Conservation (phyloP, 1,140 invertebrate species). For the Homalodisca vitripennis region DNA sequence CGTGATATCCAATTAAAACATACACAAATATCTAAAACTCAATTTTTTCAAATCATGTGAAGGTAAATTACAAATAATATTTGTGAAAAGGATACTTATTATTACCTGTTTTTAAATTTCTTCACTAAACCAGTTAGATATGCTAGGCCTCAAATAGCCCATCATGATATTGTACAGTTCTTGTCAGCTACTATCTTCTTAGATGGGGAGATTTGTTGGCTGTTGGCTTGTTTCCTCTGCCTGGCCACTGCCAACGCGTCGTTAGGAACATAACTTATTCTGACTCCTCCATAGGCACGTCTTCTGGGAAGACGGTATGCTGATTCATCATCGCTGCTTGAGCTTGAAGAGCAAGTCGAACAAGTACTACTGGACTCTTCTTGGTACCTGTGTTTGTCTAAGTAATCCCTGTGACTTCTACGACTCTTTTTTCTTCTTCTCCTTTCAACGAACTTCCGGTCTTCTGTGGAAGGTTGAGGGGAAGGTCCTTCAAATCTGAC, state of each 20-base stretch:
- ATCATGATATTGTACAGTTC: conserved; percentile 71
- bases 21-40: no score
- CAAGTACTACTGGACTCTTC: conserved; percentile 75
- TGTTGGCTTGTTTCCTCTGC: conserved; percentile 17
- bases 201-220: conserved; percentile 26
- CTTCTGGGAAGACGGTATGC: conserved; percentile 78
- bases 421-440: not conserved
- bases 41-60: no score
- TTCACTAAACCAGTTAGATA: no score
- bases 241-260: conserved; percentile 66
- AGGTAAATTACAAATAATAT: no score
- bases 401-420: not conserved
- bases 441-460: not conserved
- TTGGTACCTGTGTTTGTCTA: conserved; percentile 11
- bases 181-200: conserved; percentile 56
- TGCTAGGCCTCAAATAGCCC: no score
- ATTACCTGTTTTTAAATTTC: no score
- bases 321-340: conserved; percentile 78
- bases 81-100: no score
- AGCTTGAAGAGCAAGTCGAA: conserved; percentile 85
- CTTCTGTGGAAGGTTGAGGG: conserved; percentile 9
- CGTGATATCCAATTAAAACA: no score
- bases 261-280: conserved; percentile 87
- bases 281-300: conserved; percentile 78
- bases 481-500: conserved; percentile 33